Conservation (phyloP, 1,140 invertebrate species). For the Anastrepha obliqua region DNA sequence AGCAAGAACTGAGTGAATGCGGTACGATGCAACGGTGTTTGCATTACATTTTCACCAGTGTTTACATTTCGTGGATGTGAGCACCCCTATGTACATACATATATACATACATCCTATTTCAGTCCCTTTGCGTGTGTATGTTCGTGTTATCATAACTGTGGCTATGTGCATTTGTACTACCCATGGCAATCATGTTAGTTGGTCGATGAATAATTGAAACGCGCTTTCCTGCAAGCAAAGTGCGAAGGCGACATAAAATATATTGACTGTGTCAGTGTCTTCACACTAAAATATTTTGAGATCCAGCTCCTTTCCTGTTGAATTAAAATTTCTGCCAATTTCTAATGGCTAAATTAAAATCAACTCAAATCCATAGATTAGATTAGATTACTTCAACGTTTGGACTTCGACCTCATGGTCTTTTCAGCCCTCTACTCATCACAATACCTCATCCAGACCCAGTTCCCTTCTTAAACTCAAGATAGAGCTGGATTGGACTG, state of each 20-base stretch:
- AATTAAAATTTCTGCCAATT: slow-evolving; percentile 26
- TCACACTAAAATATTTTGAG: neutral
- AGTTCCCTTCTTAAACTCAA: too few relatives aligned
- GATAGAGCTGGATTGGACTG: too few relatives aligned
- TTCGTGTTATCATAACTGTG: neutral
- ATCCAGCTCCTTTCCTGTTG: neutral
- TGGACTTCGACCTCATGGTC: too few relatives aligned
- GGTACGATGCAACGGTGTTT: neutral
- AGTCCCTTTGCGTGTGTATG: too few relatives aligned
- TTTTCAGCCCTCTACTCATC: too few relatives aligned
- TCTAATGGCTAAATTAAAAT: neutral
- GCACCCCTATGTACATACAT: too few relatives aligned
- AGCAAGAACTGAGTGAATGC: neutral
- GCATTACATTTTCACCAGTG: neutral
- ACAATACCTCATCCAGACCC: too few relatives aligned
- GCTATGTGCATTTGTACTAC: neutral
- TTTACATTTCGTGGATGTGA: slow-evolving; percentile 1
- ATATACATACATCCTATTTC: too few relatives aligned
- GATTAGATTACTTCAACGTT: too few relatives aligned
- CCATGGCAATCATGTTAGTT: slow-evolving; percentile 6
- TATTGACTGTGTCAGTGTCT: neutral
- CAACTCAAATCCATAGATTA: too few relatives aligned
- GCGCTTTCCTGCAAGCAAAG: neutral
- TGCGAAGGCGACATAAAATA: neutral
- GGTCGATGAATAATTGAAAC: slow-evolving; percentile 36